A percentile compares a stretch with the other conserved stretches of the same genome.
These are phyloP conservation scores for Clunio marinus DNA, from an alignment of 2,888 invertebrate species.

Conservation along the genomic window DNA sequence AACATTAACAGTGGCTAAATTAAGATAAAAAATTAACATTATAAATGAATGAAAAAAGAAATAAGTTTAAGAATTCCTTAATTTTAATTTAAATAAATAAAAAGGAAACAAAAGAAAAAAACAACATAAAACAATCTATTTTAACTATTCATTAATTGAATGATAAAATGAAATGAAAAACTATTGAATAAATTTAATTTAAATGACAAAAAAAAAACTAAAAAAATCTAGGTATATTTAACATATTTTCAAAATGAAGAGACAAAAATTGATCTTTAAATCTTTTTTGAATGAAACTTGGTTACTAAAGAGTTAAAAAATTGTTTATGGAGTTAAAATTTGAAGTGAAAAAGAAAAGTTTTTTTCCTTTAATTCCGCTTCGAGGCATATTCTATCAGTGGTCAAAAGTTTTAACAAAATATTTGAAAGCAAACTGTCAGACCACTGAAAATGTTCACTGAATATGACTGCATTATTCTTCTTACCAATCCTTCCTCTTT, in stretches of 20 bases:
- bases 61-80: neutral
- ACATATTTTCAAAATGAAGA: neutral
- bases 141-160: neutral
- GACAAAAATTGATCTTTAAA: neutral
- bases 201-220: slow-evolving; percentile 1
- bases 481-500: too few relatives aligned
- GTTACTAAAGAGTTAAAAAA: neutral
- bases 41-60: slow-evolving; percentile 6
- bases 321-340: too few relatives aligned
- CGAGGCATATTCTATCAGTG: neutral
- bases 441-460: too few relatives aligned
- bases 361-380: neutral
- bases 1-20: slow-evolving; percentile 20
- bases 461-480: too few relatives aligned
- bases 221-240: neutral
- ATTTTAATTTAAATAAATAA: slow-evolving; percentile 10
- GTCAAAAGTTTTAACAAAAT: too few relatives aligned
- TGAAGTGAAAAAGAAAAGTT: neutral
- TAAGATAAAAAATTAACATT: slow-evolving; percentile 22
- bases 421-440: neutral
- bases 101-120: slow-evolving; percentile 16
- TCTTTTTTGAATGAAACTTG: neutral
- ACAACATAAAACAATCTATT: slow-evolving; percentile 7
- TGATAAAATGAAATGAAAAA: slow-evolving; percentile 10
- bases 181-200: slow-evolving; percentile 1